These are phyloP conservation scores for Ceriagrion tenellum DNA, from an alignment of 2,888 invertebrate species.

Conservation along the genomic window DNA sequence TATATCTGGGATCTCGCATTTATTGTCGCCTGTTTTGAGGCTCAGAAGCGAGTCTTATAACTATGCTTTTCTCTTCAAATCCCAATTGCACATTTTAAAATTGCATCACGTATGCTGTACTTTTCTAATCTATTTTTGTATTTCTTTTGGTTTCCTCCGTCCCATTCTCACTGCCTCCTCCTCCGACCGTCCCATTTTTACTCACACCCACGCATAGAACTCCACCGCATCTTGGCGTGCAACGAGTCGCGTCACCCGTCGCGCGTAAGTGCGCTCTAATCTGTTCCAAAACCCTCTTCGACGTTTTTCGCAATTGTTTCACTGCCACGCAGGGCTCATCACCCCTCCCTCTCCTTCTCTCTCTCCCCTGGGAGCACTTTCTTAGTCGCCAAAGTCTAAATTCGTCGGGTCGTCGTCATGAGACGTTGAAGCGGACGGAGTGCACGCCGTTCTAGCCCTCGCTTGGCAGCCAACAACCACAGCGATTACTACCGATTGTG, in stretches of 20 bases:
- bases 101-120: no score
- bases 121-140: no score
- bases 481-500: no score
- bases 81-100: no score
- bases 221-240: background rate
- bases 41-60: no score
- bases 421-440: background rate
- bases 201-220: no score
- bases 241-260: background rate
- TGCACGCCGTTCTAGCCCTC: background rate
- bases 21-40: no score
- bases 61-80: no score
- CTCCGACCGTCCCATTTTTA: no score
- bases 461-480: background rate
- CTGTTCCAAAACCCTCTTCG: background rate
- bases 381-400: background rate
- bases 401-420: background rate
- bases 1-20: no score
- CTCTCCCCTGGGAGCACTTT: background rate
- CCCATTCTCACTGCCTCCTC: no score
- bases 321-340: background rate
- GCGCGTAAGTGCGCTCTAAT: background rate
- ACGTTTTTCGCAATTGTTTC: background rate
- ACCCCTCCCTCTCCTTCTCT: background rate
- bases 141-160: no score